phyloP scores from a whole-genome alignment of 30 jellyfish, hydroid and myxozoan species.

The Chironex yamaguchii region DNA sequence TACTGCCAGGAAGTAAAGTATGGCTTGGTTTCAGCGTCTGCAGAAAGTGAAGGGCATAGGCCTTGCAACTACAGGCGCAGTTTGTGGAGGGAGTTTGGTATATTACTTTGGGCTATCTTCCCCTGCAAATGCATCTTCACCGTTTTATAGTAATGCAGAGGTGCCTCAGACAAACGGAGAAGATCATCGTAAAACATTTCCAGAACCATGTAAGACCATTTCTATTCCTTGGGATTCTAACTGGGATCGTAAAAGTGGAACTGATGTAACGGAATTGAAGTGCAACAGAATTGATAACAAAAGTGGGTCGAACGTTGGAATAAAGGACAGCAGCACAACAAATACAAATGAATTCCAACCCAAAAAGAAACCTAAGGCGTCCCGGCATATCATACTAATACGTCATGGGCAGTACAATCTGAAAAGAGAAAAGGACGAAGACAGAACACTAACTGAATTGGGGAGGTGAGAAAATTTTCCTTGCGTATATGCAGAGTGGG shows the following conservation, averaged over 20 bases:
- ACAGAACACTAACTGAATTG: slow-evolving; percentile 73
- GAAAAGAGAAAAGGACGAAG: slow-evolving; percentile 65
- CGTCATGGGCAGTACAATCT: slow-evolving; percentile 90
- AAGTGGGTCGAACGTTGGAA: not conserved
- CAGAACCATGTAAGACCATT: not conserved
- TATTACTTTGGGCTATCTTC: too few relatives aligned
- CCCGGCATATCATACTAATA: slow-evolving; percentile 82
- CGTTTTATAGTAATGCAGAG: too few relatives aligned
- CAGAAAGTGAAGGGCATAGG: too few relatives aligned
- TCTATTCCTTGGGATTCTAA: not conserved
- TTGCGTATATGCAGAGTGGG: too few relatives aligned
- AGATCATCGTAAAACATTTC: not conserved
- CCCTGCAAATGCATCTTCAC: too few relatives aligned
- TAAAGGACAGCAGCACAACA: not conserved
- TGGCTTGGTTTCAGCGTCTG: too few relatives aligned
- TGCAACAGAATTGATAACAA: not conserved
- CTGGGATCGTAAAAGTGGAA: not conserved
- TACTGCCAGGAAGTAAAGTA: too few relatives aligned
- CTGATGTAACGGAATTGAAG: not conserved
- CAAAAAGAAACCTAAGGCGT: slow-evolving; percentile 67
- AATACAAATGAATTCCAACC: not conserved
- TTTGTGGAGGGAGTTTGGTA: too few relatives aligned
- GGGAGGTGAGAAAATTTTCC: slow-evolving; percentile 97
- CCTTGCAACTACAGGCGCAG: too few relatives aligned
- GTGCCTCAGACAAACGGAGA: too few relatives aligned